Percentiles rank a stretch among this genome's conserved stretches.
These are phyloP conservation scores for Pristiophorus japonicus DNA, from an alignment of 2,113 vertebrate species.

Conservation along the genomic window DNA sequence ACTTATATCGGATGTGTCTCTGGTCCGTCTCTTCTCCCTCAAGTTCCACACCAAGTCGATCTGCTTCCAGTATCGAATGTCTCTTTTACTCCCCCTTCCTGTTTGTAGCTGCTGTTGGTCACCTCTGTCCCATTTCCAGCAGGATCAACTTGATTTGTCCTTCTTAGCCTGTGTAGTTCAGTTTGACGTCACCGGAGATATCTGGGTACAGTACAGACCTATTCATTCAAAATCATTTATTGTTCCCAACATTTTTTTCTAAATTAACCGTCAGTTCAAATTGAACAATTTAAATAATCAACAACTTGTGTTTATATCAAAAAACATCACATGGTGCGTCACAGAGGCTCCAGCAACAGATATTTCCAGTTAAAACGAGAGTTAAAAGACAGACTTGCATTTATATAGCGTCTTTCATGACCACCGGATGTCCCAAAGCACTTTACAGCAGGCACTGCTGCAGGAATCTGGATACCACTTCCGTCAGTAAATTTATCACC, in stretches of 20 bases:
- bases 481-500: background rate
- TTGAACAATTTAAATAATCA: no score
- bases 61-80: background rate
- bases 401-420: no score
- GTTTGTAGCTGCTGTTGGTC: background rate
- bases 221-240: no score
- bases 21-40: background rate
- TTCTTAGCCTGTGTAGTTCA: background rate
- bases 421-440: no score
- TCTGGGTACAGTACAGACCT: background rate
- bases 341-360: background rate
- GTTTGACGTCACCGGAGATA: no score
- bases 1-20: background rate
- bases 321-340: no score
- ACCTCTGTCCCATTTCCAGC: background rate
- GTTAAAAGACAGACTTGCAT: no score
- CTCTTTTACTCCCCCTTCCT: background rate
- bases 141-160: background rate
- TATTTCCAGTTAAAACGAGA: background rate
- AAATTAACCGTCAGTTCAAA: background rate
- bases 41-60: no score
- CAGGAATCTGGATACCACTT: background rate
- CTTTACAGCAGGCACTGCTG: background rate
- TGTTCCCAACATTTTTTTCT: background rate
- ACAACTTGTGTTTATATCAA: background rate